Base-by-base conservation (phyloP, 64 coral and sea anemone species). In the Stylophora pistillata region DNA sequence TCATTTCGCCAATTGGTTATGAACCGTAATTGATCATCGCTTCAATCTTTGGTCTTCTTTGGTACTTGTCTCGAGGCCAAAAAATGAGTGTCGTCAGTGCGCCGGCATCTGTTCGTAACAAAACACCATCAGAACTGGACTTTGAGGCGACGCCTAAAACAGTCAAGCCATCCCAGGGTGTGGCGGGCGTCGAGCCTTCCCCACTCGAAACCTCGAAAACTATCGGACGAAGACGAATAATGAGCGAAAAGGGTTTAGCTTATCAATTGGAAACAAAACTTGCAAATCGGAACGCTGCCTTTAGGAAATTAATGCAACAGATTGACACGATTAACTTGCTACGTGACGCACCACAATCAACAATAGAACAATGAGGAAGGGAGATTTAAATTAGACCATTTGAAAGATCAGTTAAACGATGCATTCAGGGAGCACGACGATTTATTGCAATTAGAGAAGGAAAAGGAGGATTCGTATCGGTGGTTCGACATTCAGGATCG, bases 401-500 rank as follows among this genome's bases (percentile, higher is more conserved):
- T 82, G 62, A 82, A 82, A 82, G 56, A 82, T 13, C 13, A 25
- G 29, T 82, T 82, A n/a, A 82, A 82, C 41, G 21, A 25, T 11
- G 17, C 78, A 0, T 33, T 28, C 21, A 59, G 58, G 55, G 78
- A n/a, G 53, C 30, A 81, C 55, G n/a, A 81, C 0, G 59, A 64
- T 64, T 31, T 60, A 47, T 4, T 47, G 37, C 37, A 47, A 7
- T 47, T 7, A 3, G 65, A 81, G 53, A 47, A 73, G 55, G 66
- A 86, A 33, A 91, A 86, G 60, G 58, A 70, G 55, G 56, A 55
- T 47, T 84, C 69, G 15, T 92, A 87, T 88, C 31, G 57, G 15
- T 80, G 63, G 75, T 92, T 79, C n/a, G 85, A 92, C 53, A 11
- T 92, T 16, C 58, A 11, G 2, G 29, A 92, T 14, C 31, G 79